These are phyloP conservation scores for Notiomystis cincta DNA, from an alignment of 2,113 vertebrate species.

Conservation along the genomic window DNA sequence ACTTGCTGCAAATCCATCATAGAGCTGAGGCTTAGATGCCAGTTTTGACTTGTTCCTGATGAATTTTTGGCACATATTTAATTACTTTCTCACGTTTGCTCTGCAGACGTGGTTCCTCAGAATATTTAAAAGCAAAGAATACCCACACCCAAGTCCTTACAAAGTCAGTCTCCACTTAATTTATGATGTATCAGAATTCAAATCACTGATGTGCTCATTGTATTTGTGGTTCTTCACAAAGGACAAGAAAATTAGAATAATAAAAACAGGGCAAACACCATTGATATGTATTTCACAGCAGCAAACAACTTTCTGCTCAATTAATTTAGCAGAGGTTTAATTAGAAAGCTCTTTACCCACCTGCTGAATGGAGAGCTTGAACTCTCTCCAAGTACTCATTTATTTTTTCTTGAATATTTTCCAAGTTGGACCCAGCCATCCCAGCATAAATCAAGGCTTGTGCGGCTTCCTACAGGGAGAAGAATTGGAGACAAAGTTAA, in stretches of 20 bases:
- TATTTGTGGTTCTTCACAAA: background rate
- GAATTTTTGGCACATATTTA: background rate
- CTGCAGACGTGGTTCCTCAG: background rate
- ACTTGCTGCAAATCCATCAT: background rate
- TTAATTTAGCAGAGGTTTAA: background rate
- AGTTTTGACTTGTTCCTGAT: background rate
- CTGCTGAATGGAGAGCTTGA: conserved; percentile 89
- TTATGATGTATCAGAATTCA: background rate
- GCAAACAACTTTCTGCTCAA: background rate
- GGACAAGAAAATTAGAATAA: background rate
- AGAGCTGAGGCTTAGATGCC: background rate
- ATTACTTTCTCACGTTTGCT: background rate
- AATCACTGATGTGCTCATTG: background rate
- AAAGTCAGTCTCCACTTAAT: background rate
- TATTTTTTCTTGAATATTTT: conserved; percentile 93
- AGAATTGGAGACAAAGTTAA: background rate
- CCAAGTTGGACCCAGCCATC: conserved; percentile 95
- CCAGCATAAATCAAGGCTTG: conserved; percentile 96
- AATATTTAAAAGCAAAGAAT: background rate
- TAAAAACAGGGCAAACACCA: background rate
- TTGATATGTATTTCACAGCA: background rate
- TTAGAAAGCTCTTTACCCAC: conserved; percentile 66
- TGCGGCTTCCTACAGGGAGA: conserved; percentile 81
- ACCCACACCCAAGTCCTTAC: background rate
- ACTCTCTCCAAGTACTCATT: conserved; percentile 95